Base-by-base conservation (phyloP, 2,888 invertebrate species). In the Epinotia ramella region DNA sequence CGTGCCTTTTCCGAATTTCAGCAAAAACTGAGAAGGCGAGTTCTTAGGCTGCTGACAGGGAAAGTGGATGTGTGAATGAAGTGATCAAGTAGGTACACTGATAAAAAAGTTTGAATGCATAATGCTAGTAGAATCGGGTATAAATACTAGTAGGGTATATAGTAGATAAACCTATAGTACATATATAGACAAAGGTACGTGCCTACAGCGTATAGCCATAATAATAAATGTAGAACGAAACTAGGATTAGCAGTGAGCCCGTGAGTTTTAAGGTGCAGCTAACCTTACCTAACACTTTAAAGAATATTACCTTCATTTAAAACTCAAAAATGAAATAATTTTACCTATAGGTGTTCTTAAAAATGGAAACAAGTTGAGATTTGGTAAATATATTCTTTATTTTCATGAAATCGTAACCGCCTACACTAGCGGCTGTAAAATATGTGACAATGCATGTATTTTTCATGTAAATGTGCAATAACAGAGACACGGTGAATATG, bases 391-490 rank as follows among this genome's bases (percentile, higher is more conserved):
- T 13, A 20, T 69, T n/a, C 2, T 24, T 60, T 60, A 69, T 63
- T 53, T 62, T 33, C 28, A 62, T 62, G 16, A 62, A 70, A 62
- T 13, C 62, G 33, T 28, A 53, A 40, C 33, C 4, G 18, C 13
- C 24, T 63, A 28, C 70, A n/a, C 49, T 49, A 62, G 16, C 49
- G 16, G 18, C 24, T 62, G 59, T 49, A 64, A 18, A 20, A 66
- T 53, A 33, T 33, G 53, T 69, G 20, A 40, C 44, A 60, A 66
- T 28, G 65, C 62, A 57, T 69, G 65, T 33, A 74, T 80, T 87
- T 87, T 86, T 79, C 88, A 89, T 88, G 87, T 78, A 86, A 88
- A 87, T 84, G 86, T 79, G 83, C 82, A 84, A 86, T 86, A 86
- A 84, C 81, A 81, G 81, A 79, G 83, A 81, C 81, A 80, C 77